Percentiles rank a stretch among this genome's conserved stretches.
Conservation (phyloP, 2,888 invertebrate genomes). For the Liposcelis brunnea region DNA sequence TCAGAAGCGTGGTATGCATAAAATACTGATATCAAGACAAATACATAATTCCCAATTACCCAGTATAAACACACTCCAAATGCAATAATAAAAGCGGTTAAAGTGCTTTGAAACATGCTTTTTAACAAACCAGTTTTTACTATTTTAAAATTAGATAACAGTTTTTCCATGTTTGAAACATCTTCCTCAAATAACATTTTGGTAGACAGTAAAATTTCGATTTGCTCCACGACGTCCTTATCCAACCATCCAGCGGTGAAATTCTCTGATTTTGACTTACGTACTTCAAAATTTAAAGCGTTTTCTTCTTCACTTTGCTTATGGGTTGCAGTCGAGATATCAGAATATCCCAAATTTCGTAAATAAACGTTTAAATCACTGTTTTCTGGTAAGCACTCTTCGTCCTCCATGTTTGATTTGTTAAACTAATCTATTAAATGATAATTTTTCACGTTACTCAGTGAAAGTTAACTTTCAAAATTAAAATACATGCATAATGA, state of each 20-base stretch:
- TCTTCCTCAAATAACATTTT: constrained; percentile 3
- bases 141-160: constrained; percentile 2
- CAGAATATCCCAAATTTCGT: neutral
- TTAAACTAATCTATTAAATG: no score
- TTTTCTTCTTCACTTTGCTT: neutral
- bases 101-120: neutral
- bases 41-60: neutral
- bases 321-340: neutral
- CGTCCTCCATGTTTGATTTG: neutral
- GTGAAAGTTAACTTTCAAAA: no score
- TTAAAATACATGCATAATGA: no score
- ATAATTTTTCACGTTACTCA: no score
- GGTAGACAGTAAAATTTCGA: neutral
- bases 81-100: neutral
- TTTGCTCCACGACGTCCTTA: neutral
- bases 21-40: neutral
- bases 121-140: neutral
- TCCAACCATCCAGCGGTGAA: neutral
- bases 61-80: constrained; percentile 1
- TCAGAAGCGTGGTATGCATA: constrained; percentile 4
- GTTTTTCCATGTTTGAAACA: neutral
- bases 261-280: neutral
- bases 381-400: neutral
- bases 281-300: neutral
- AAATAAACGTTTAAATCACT: neutral